Conservation (phyloP, 1,140 invertebrate species). For the Mylabris phalerata region DNA sequence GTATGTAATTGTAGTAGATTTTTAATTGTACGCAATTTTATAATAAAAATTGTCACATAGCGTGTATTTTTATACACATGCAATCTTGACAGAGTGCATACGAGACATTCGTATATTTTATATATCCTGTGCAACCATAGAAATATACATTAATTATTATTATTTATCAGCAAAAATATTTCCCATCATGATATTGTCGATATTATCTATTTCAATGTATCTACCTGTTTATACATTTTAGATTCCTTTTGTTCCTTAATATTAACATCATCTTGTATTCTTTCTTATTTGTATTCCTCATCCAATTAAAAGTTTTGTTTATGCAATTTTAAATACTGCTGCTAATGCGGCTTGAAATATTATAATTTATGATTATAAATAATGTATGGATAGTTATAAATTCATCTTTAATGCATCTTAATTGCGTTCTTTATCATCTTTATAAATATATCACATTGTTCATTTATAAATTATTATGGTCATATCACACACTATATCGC, state of each 20-base stretch:
- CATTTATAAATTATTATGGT: too few relatives aligned
- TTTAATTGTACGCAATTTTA: constrained; percentile 23
- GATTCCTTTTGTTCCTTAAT: too few relatives aligned
- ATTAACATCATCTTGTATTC: too few relatives aligned
- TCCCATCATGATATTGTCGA: constrained; percentile 8
- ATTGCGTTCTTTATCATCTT: constrained; percentile 5
- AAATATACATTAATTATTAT: constrained; percentile 10
- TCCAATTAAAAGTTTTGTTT: background rate
- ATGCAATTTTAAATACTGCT: constrained; percentile 1
- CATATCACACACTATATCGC: too few relatives aligned
- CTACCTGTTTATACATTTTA: too few relatives aligned
- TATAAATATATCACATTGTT: background rate
- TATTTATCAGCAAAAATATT: background rate
- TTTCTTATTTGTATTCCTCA: too few relatives aligned
- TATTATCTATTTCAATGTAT: background rate
- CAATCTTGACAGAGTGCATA: constrained; percentile 20
- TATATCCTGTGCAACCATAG: constrained; percentile 20
- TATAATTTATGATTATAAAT: background rate
- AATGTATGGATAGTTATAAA: constrained; percentile 7
- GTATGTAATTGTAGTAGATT: constrained; percentile 3
- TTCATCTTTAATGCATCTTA: constrained; percentile 8
- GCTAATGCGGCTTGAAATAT: too few relatives aligned
- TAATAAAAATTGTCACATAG: too few relatives aligned
- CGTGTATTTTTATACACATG: constrained; percentile 16
- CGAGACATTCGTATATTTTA: constrained; percentile 15